phyloP scores from a whole-genome alignment of 2,113 vertebrate genomes.

The Thamnaconus septentrionalis region DNA sequence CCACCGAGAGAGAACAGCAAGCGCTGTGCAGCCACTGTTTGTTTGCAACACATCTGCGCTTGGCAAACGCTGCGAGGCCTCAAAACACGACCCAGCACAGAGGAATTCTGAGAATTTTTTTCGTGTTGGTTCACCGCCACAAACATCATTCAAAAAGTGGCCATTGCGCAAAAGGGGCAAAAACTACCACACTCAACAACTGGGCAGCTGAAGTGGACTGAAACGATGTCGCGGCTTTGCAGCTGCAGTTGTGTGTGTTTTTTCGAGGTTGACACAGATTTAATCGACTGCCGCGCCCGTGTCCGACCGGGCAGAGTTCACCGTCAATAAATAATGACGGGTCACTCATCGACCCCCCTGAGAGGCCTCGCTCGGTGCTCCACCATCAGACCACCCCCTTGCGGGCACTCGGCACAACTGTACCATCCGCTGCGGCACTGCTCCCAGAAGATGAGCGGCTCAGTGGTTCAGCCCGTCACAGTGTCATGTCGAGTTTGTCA shows the following conservation, averaged over 20 bases:
- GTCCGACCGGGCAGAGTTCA: slow-evolving; percentile 16
- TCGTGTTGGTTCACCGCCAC: too few relatives aligned
- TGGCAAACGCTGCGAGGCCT: too few relatives aligned
- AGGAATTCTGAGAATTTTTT: too few relatives aligned
- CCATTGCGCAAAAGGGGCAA: too few relatives aligned
- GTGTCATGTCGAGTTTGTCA: slow-evolving; percentile 11
- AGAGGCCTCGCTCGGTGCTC: slow-evolving; percentile 28
- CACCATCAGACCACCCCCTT: slow-evolving; percentile 23
- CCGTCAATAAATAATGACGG: slow-evolving; percentile 48
- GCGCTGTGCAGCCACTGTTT: too few relatives aligned
- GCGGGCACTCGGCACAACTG: slow-evolving; percentile 5
- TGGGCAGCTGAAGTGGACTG: too few relatives aligned
- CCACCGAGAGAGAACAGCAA: slow-evolving; percentile 14
- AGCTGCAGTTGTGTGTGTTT: too few relatives aligned
- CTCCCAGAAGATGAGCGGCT: slow-evolving; percentile 27
- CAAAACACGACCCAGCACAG: too few relatives aligned
- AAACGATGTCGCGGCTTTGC: too few relatives aligned
- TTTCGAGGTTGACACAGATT: slow-evolving; percentile 16
- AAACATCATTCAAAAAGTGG: too few relatives aligned
- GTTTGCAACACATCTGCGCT: too few relatives aligned
- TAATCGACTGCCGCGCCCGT: slow-evolving; percentile 19
- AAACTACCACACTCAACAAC: too few relatives aligned
- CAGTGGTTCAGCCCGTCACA: slow-evolving; percentile 27
- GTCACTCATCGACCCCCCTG: slow-evolving; percentile 24
- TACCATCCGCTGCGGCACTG: slow-evolving; percentile 40